Evolutionary conservation across 2,888 invertebrate genomes (phyloP).

Genomic region (Neria commutata): DNA sequence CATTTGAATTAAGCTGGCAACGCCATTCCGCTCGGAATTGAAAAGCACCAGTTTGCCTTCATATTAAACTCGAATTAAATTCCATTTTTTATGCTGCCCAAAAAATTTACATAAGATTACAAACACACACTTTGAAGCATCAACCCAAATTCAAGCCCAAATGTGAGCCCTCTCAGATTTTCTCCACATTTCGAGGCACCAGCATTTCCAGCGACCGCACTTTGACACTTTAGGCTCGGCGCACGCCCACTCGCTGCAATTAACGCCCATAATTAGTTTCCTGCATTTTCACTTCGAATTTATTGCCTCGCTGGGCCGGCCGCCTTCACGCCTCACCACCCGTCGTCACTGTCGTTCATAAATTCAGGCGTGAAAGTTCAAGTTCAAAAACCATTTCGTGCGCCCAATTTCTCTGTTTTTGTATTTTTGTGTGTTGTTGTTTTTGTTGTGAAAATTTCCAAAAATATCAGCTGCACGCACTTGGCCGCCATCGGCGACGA

Average conservation of each 20-base stretch:
- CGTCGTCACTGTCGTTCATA: too few relatives aligned
- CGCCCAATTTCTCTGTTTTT: not conserved
- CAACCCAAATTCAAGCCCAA: not conserved
- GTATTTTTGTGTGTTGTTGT: conserved; percentile 1
- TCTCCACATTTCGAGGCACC: not conserved
- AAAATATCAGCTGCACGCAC: not conserved
- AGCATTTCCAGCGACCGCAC: not conserved
- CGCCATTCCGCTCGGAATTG: too few relatives aligned
- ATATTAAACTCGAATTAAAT: too few relatives aligned
- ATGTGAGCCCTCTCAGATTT: not conserved
- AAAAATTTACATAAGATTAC: not conserved
- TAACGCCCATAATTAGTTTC: conserved; percentile 2
- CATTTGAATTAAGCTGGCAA: too few relatives aligned
- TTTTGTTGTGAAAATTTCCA: not conserved
- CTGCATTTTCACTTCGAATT: not conserved
- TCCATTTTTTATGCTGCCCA: too few relatives aligned
- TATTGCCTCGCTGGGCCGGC: too few relatives aligned
- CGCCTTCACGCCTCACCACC: too few relatives aligned
- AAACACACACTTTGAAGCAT: not conserved
- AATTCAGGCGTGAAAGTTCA: conserved; percentile 27
- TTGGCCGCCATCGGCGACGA: not conserved
- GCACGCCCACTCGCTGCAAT: not conserved
- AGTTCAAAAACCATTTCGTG: conserved; percentile 23
- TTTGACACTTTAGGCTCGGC: conserved; percentile 8
- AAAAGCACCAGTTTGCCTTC: too few relatives aligned